Evolutionary conservation across 1,140 invertebrate genomes (phyloP).

Genomic region (Oscheius sp.): DNA sequence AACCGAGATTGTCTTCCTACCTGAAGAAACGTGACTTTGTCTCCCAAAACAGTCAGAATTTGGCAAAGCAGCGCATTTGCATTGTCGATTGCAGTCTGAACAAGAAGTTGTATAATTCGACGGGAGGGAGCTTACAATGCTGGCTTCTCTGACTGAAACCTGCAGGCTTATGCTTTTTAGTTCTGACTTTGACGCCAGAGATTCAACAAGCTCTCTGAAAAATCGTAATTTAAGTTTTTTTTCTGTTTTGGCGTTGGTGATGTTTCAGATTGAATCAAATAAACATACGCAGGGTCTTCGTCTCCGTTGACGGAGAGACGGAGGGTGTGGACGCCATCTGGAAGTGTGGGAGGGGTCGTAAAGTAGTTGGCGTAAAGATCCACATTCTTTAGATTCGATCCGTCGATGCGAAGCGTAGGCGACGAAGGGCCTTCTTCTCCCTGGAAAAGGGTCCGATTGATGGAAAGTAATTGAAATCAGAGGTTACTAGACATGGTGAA

Average conservation of each 20-base stretch:
- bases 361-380: conserved; percentile 60
- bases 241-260: no score
- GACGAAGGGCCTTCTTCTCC: neutral
- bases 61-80: conserved; percentile 50
- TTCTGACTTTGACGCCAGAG: conserved; percentile 41
- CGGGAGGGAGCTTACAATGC: conserved; percentile 1
- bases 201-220: conserved; percentile 46
- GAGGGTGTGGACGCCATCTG: conserved; percentile 46
- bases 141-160: conserved; percentile 31
- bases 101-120: neutral
- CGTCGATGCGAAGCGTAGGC: conserved; percentile 45
- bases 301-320: conserved; percentile 54
- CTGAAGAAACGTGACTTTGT: conserved; percentile 55
- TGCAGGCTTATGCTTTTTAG: conserved; percentile 54
- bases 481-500: no score
- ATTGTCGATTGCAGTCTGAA: conserved; percentile 52
- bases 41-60: conserved; percentile 48
- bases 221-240: no score
- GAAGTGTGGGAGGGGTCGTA: conserved; percentile 44
- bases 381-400: conserved; percentile 45
- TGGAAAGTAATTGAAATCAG: no score
- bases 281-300: conserved; percentile 49
- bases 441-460: neutral
- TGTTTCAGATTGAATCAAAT: no score
- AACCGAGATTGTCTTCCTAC: conserved; percentile 16